A percentile compares a stretch with the other conserved stretches of the same genome.
These are phyloP conservation scores for Haliclona indistincta DNA, from an alignment of 37 sponge, comb jelly and placozoan species.

Conservation along the genomic window DNA sequence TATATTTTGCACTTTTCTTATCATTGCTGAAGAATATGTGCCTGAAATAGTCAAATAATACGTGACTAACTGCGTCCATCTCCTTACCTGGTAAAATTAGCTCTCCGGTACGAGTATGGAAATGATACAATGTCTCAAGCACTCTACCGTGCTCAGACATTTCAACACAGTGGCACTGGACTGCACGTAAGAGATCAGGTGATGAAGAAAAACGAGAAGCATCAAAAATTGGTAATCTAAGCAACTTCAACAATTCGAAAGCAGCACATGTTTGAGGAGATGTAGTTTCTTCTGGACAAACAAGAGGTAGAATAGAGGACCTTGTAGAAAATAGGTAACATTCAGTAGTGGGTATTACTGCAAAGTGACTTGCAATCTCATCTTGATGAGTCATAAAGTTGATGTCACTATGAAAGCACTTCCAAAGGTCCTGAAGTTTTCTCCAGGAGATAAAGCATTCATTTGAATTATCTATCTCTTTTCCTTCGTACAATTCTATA, in stretches of 20 bases:
- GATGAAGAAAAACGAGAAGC: background rate
- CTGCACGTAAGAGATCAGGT: background rate
- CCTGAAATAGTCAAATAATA: constrained; percentile 19
- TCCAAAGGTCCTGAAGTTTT: background rate
- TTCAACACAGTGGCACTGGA: background rate
- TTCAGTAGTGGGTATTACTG: background rate
- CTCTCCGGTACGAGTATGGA: background rate
- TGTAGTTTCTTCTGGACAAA: background rate
- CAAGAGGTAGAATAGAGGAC: too few species aligned
- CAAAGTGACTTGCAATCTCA: background rate
- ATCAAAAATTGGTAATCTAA: too few species aligned
- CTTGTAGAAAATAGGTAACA: too few species aligned
- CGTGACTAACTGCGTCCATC: background rate
- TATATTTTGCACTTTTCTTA: background rate
- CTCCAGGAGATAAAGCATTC: background rate
- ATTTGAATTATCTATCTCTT: background rate
- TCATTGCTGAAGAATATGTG: constrained; percentile 3
- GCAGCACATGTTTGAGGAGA: background rate
- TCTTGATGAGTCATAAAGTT: background rate
- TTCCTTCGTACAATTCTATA: background rate
- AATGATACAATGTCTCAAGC: background rate
- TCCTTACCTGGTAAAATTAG: background rate
- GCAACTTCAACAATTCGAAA: background rate
- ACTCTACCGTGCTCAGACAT: background rate
- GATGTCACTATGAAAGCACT: background rate